Evolutionary conservation across 2,888 invertebrate genomes (phyloP).

Genomic region (Podabrus alpinus): DNA sequence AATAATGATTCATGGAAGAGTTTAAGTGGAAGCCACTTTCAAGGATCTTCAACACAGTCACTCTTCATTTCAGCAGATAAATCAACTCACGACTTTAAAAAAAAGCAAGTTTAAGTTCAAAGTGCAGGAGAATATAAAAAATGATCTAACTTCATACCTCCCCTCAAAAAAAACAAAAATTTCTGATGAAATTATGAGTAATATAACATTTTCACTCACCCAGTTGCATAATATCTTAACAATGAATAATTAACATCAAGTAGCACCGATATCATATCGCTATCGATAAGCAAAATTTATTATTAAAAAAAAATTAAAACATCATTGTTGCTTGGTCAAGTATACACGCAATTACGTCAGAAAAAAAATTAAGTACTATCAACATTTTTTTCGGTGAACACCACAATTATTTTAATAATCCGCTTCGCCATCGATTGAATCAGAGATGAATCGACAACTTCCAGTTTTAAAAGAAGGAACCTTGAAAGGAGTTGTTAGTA

Average conservation of each 20-base stretch:
- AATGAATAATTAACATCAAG: neutral
- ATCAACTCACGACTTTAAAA: neutral
- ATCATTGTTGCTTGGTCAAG: too few relatives aligned
- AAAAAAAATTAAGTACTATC: neutral
- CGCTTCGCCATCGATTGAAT: neutral
- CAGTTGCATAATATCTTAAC: too few relatives aligned
- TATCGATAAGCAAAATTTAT: neutral
- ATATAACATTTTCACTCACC: neutral
- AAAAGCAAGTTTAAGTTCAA: neutral
- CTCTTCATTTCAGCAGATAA: neutral
- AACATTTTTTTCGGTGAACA: neutral
- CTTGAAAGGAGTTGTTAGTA: neutral
- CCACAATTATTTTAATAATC: neutral
- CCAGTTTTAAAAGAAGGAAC: neutral
- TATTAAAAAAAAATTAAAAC: neutral
- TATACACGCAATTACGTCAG: neutral
- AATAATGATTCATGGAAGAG: neutral
- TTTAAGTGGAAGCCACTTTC: neutral
- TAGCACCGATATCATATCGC: neutral
- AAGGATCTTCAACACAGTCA: neutral
- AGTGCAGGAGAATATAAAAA: too few relatives aligned
- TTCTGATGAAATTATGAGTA: too few relatives aligned
- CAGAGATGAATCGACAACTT: neutral
- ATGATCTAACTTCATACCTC: neutral
- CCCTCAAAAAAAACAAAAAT: neutral